A percentile compares a stretch with the other conserved stretches of the same genome.
Conservation (phyloP, 2,113 vertebrate species). For the Xenus cinereus region DNA sequence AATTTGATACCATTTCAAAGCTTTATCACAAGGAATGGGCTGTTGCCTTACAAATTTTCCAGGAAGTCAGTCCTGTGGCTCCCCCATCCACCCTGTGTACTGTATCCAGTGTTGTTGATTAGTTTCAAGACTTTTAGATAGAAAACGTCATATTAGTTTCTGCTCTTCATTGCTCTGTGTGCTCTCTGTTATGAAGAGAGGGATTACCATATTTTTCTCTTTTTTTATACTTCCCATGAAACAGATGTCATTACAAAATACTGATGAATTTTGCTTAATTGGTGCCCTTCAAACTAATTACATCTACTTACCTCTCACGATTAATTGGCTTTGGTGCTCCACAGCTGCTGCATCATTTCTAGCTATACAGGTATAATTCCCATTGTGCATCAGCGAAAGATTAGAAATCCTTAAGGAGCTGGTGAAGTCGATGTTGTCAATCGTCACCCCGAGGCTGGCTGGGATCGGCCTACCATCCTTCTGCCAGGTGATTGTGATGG, state of each 20-base stretch:
- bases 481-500: constrained; percentile 99
- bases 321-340: constrained; percentile 96
- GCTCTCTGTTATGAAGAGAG: not conserved
- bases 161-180: not conserved
- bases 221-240: not conserved
- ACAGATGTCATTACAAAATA: not conserved
- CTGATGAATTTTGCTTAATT: not conserved
- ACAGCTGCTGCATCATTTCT: constrained; percentile 93
- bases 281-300: not conserved
- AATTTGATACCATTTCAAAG: not conserved
- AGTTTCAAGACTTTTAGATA: not conserved
- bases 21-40: not conserved
- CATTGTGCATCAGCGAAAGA: constrained; percentile 94
- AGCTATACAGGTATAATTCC: constrained; percentile 98
- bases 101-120: not conserved
- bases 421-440: constrained; percentile 98
- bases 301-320: constrained; percentile 88
- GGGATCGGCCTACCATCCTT: constrained; percentile 94
- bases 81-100: not conserved
- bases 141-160: not conserved
- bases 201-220: not conserved
- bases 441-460: constrained; percentile 91
- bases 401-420: constrained; percentile 96
- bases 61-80: not conserved
- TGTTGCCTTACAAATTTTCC: not conserved